Evolutionary conservation across 1,140 invertebrate genomes (phyloP), one percentile per base, ranked within the genome.

Genomic region (Nasonia vitripennis): DNA sequence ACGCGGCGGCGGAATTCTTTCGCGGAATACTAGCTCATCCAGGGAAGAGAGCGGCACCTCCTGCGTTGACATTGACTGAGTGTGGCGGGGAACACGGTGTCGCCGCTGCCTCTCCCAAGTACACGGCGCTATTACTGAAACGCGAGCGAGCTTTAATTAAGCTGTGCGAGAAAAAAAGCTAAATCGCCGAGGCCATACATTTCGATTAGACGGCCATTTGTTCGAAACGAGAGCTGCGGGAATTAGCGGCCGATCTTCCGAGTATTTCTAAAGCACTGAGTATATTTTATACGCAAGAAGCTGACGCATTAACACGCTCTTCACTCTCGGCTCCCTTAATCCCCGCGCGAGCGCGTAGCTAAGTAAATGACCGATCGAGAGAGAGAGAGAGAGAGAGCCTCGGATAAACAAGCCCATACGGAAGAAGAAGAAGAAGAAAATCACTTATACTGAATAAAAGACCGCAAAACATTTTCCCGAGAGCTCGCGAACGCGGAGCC

Each of bases 381-480:
- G 41, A n/a, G n/a, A n/a, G n/a, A n/a, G n/a, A n/a, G n/a, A n/a
- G 41, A 9, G 41, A 7, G 41, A 9, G 12, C 1, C 67, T 51
- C 12, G 20, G 7, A n/a, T 68, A 27, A 62, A 41, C 14, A 70
- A 71, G 41, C 37, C 3, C 41, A 27, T 70, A 6, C 67, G 20
- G 34, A 37, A 37, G 34, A 37, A 37, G 34, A 37, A 37, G 17
- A 71, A 45, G 20, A 81, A 78, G 51, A 67, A 82, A 74, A 82
- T 82, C 70, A 74, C 80, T 82, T 82, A 41, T 41, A 74, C 80
- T 82, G 80, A 82, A 82, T 82, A 82, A 82, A 51, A 82, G 68
- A 74, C 31, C 12, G 68, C 48, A 82, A 55, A 74, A 82, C 45
- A 74, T 71, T 2, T 14, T 27, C 68, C 20, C 55, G 55, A 17